Percentiles rank a stretch among this genome's conserved stretches.
phyloP scores from a whole-genome alignment of 2,113 vertebrate genomes.

The Cynocephalus volans region DNA sequence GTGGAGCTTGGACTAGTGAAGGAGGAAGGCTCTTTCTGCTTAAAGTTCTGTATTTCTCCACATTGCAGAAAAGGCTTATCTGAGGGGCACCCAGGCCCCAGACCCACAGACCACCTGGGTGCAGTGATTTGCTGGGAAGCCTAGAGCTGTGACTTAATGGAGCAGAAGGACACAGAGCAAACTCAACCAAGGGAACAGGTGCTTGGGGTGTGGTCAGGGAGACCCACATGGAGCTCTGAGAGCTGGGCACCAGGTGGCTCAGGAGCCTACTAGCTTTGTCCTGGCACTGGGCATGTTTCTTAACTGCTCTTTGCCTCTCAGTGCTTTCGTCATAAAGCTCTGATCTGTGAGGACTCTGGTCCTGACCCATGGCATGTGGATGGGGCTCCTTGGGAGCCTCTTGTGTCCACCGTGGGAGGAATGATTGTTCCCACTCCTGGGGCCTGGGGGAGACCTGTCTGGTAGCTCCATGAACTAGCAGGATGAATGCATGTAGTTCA shows the following conservation, averaged over 20 bases:
- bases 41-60: neutral
- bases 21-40: neutral
- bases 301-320: neutral
- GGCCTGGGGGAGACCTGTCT: too few species aligned
- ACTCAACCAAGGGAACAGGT: neutral
- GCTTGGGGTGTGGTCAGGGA: too few species aligned
- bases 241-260: neutral
- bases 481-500: neutral
- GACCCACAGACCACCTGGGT: neutral
- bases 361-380: neutral
- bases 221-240: too few species aligned
- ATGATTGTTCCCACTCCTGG: too few species aligned
- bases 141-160: neutral
- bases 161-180: neutral
- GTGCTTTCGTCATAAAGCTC: neutral
- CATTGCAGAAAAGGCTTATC: neutral
- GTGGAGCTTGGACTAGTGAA: neutral
- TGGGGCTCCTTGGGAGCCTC: neutral
- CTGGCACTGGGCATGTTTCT: neutral
- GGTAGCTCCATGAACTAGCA: neutral
- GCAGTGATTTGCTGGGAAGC: neutral
- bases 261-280: neutral
- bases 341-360: neutral
- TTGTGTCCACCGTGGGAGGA: too few species aligned
- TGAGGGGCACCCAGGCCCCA: too few species aligned